Base-by-base conservation (phyloP, 2,888 invertebrate species). In the Disparrhopalites patrizii region DNA sequence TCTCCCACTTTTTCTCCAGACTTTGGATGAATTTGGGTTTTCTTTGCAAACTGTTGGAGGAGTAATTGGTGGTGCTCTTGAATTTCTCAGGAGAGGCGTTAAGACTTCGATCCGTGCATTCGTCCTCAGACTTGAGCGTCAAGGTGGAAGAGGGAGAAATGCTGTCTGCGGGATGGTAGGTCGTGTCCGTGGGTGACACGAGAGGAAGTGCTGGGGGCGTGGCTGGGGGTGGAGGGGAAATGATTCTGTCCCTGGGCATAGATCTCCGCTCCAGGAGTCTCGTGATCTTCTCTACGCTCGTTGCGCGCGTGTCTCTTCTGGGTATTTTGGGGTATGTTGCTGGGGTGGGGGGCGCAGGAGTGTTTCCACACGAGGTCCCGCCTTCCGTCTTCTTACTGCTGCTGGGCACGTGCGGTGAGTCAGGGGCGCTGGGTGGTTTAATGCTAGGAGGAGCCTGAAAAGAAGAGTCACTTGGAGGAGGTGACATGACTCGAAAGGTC, bases 1-100 rank as follows among this genome's bases (percentile, higher is more conserved):
- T 88, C 79, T 88, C 88, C 78, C 79, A 73, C 77, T 78, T 79
- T 77, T 89, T 89, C 51, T 91, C 90, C 74, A 91, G 84, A 0
- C 86, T 86, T 77, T 89, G 89, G 43, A 91, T 80, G 73, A 91
- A 81, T 68, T 83, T 84, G 73, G 82, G 82, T 73, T 81, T 82
- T 18, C 47, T 3, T 25, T 47, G 47, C 7, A 47, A 23, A 23
- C 47, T 47, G 67, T 69, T 54, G 56, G 55, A n/a, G n/a, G n/a
- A n/a, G n/a, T n/a, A n/a, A 58, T 67, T 57, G 79, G 80, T 57
- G 79, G 79, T 30, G 79, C 79, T 64, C 80, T 83, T 1, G 84
- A 82, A 76, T 89, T 66, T 87, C 87, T 23, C 83, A 79, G 8
- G 86, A 84, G 1, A 86, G 81, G 70, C 90, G 89, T 77, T 86